These are phyloP conservation scores for Accipiter virgatus DNA, from an alignment of 2,113 vertebrate species.

Conservation along the genomic window DNA sequence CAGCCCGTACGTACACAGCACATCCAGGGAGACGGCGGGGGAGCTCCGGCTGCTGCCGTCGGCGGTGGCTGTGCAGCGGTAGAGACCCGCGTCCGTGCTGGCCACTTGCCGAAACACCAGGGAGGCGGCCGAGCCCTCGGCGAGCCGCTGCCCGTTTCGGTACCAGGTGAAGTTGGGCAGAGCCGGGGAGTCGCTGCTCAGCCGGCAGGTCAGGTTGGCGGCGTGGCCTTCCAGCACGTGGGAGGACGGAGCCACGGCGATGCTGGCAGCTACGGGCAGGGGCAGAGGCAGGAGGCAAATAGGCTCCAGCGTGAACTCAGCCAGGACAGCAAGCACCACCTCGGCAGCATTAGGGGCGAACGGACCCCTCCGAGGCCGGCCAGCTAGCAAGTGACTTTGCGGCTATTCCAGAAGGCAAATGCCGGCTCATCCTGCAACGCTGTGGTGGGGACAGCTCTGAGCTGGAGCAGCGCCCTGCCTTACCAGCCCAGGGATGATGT, in stretches of 20 bases:
- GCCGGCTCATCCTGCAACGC: not conserved
- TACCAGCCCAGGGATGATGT: not conserved
- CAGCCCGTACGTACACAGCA: slow-evolving; percentile 26
- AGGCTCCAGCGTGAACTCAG: no score
- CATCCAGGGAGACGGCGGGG: not conserved
- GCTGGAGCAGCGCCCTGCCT: not conserved
- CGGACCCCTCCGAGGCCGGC: rapidly evolving
- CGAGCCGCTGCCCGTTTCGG: not conserved
- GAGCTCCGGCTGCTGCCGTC: not conserved
- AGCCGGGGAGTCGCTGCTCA: not conserved
- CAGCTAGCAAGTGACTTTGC: rapidly evolving
- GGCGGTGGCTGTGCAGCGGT: not conserved
- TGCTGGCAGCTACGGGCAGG: not conserved
- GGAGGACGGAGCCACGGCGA: not conserved
- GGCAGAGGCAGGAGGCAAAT: not conserved
- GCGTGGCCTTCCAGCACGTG: not conserved
- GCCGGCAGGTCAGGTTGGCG: slow-evolving; percentile 38
- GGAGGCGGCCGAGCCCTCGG: not conserved
- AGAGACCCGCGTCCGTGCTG: not conserved
- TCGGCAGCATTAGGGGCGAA: rapidly evolving
- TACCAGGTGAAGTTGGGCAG: slow-evolving; percentile 47
- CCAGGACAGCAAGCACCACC: no score
- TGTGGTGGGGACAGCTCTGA: not conserved
- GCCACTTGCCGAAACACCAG: not conserved
- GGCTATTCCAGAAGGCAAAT: not conserved